Base-by-base conservation (phyloP, 2,113 vertebrate genomes). In the Poeciliopsis retropinna region DNA sequence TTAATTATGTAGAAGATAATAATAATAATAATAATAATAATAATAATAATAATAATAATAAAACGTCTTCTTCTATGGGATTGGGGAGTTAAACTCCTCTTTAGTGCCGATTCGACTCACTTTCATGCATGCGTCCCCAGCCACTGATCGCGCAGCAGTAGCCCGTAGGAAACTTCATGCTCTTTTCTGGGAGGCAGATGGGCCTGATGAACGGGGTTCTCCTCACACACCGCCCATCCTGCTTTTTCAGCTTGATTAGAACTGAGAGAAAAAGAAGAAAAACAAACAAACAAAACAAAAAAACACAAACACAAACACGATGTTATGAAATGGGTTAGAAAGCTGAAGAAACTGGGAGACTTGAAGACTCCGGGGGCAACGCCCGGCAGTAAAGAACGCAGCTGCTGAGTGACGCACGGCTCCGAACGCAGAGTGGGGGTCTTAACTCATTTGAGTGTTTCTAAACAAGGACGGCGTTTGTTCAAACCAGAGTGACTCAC, bases 171-270 rank as follows among this genome's bases (percentile, higher is more conserved):
- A 98, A 97, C 60, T 78, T 15, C 0, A 84, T 91, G 83, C 72
- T 29, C 0, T 89, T 92, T 29, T 94, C 95, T 0, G 97, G 97
- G 74, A 99, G 94, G 84, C 97, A 98, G 91, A 99, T 95, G 68
- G 96, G 96, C 70, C 94, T 94, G 54, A 99, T 95, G 61, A 97
- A 98, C 41, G 93, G 96, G 12, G 94, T 96, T 80, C 93, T 96
- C 77, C 82, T 86, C 0, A 95, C 96, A 37, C 98, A 99, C 3
- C 86, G 92, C 0, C 95, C 93, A 0, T 96, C 92, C 0, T 92
- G 92, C 92, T 96, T 99, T 92, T 96, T 97, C 88, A 99, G 92
- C 62, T 95, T 97, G 70, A 99, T 87, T 89, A 99, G 93, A 78
- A 93, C 98, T 99, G 89, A 31, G 68, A 39, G 51, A n/a, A 57